Base-by-base conservation (phyloP, 2,797 vertebrate species). In the Labeo calbasu region DNA sequence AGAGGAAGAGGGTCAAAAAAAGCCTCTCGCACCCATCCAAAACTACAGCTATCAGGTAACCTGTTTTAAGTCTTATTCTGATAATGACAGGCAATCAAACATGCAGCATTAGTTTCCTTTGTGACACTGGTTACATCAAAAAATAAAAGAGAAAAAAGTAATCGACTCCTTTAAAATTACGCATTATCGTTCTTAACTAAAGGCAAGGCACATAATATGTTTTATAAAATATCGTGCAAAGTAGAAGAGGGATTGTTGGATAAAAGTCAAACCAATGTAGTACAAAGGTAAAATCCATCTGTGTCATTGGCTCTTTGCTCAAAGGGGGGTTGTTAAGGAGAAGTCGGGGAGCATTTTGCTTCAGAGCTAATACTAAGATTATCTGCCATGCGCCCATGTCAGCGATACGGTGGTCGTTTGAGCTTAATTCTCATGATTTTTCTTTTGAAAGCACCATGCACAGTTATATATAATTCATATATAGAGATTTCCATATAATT, bases 201-300 rank as follows among this genome's bases (percentile, higher is more conserved):
- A 96, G 95, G 96, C 97, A 99, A 99, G 98, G 98, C 97, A 99
- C 98, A 96, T 98, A 95, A 96, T 96, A 96, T 98, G 96, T 95
- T 97, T 95, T 92, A 96, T 93, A 96, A 96, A 97, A 95, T 93
- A 93, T 94, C 97, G 97, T 98, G 97, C 97, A 99, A 98, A 98
- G 94, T 94, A 95, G 92, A 95, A 91, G 89, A 92, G 90, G 86
- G 92, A 90, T 85, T 90, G 88, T 86, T 77, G 89, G 90, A 88
- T 91, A 89, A 87, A 92, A 92, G 90, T 90, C 75, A 84, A 93
- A 91, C 87, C 88, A 90, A 91, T 48, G 88, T 79, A 59, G 25
- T 84, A 84, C 83, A 86, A 87, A 85, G 83, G 79, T 85, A 75
- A 89, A 79, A 87, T 81, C 70, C 85, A 87, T 92, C 89, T 78